phyloP scores from a whole-genome alignment of 2,113 vertebrate species.

The Propithecus coquereli region DNA sequence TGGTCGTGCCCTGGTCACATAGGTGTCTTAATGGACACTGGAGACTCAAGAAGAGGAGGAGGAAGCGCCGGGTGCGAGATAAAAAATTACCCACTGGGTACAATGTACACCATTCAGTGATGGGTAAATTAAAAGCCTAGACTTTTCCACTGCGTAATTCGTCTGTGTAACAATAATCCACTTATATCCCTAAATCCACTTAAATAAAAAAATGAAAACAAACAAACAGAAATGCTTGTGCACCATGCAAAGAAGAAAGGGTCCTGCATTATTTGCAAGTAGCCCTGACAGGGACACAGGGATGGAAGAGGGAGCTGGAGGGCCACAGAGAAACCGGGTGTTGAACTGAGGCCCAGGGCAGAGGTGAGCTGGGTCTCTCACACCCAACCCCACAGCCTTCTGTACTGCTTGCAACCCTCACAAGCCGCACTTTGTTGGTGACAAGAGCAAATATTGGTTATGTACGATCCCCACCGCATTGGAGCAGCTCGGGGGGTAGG shows the following conservation, averaged over 20 bases:
- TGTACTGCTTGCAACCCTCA: neutral
- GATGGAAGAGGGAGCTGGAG: neutral
- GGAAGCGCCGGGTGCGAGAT: too few relatives aligned
- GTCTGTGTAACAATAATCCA: too few relatives aligned
- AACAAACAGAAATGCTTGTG: neutral
- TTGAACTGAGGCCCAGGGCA: neutral
- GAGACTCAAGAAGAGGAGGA: too few relatives aligned
- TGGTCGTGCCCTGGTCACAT: too few relatives aligned
- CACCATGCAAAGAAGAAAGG: neutral
- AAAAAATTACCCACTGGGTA: too few relatives aligned
- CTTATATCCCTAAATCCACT: too few relatives aligned
- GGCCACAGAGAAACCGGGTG: neutral
- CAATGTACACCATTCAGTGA: too few relatives aligned
- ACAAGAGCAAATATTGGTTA: neutral
- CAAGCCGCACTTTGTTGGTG: neutral
- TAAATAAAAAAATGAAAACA: too few relatives aligned
- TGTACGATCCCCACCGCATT: neutral
- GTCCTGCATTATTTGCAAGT: neutral
- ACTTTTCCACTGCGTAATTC: too few relatives aligned
- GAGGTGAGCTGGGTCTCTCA: neutral
- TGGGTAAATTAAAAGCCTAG: too few relatives aligned
- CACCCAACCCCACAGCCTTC: too few relatives aligned
- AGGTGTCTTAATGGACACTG: too few relatives aligned
- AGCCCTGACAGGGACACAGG: neutral
- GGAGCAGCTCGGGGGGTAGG: neutral